A percentile compares a stretch with the other conserved stretches of the same genome.
These are phyloP conservation scores for Champsocephalus esox DNA, from an alignment of 2,797 vertebrate species.

Conservation along the genomic window DNA sequence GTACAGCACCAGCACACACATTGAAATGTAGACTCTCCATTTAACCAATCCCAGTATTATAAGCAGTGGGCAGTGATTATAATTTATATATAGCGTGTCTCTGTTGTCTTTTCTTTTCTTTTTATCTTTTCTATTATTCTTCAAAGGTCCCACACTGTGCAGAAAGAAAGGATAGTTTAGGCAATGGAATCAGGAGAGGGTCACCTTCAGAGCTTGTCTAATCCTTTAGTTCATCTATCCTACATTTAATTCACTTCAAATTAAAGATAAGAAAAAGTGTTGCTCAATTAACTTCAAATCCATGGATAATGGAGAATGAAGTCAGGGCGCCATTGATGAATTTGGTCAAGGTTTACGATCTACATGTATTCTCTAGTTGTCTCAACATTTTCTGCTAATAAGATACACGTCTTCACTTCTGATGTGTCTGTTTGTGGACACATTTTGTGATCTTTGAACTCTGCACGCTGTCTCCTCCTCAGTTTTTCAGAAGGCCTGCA, in stretches of 20 bases:
- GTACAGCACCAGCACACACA: too few species aligned
- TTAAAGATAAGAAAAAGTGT: conserved; percentile 61
- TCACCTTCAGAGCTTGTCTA: conserved; percentile 66
- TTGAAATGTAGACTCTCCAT: too few species aligned
- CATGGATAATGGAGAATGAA: conserved; percentile 54
- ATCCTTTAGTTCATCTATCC: conserved; percentile 64
- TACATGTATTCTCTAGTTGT: conserved; percentile 21
- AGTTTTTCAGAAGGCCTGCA: background rate
- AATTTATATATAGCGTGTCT: too few species aligned
- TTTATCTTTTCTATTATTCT: conserved; percentile 24
- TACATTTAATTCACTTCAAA: conserved; percentile 66
- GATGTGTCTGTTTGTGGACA: background rate
- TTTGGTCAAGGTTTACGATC: conserved; percentile 33
- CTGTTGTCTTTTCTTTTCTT: background rate
- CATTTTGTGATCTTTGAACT: too few species aligned
- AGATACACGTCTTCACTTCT: conserved; percentile 2
- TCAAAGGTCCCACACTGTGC: conserved; percentile 34
- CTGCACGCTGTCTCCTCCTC: too few species aligned
- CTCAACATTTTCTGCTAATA: conserved; percentile 9
- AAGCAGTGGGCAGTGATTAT: too few species aligned
- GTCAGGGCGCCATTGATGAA: conserved; percentile 39
- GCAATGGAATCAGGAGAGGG: conserved; percentile 26
- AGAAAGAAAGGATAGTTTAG: conserved; percentile 25
- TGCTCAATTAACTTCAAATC: conserved; percentile 59
- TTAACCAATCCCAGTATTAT: too few species aligned